phyloP scores from a whole-genome alignment of 2,797 vertebrate genomes.

The Sitta carolinensis region DNA sequence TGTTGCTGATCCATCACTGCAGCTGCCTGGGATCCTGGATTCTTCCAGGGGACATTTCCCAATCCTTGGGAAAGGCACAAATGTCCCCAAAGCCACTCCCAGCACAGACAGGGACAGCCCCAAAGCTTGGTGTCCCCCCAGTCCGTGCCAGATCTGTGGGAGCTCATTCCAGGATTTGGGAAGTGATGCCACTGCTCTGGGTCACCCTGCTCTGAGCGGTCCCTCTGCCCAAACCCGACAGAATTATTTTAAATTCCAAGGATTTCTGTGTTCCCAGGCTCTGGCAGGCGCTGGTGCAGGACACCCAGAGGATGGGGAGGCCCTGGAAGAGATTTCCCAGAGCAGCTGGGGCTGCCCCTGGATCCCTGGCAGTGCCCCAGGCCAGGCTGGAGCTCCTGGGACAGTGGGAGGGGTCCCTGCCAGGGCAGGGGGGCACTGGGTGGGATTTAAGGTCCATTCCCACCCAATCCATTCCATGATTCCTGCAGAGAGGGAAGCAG shows the following conservation, averaged over 20 bases:
- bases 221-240: not conserved
- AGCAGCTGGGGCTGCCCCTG: not conserved
- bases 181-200: not conserved
- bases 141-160: not conserved
- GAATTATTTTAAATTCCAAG: not conserved
- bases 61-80: not conserved
- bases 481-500: not conserved
- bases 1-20: not conserved
- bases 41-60: not conserved
- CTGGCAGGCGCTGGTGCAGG: not conserved
- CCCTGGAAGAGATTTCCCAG: not conserved
- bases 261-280: not conserved
- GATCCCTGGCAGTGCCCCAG: not conserved
- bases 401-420: not conserved
- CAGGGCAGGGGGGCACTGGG: not conserved
- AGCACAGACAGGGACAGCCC: not conserved
- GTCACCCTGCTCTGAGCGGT: not conserved
- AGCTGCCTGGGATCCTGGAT: not conserved
- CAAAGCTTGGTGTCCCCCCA: not conserved
- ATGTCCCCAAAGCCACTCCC: not conserved
- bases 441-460: not conserved
- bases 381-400: not conserved
- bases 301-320: too few species aligned
- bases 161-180: not conserved
- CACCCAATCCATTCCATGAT: not conserved